A percentile compares a stretch with the other conserved stretches of the same genome.
These are phyloP conservation scores for Sinocyclocheilus maitianheensis DNA, from an alignment of 2,113 vertebrate genomes.

Conservation along the genomic window DNA sequence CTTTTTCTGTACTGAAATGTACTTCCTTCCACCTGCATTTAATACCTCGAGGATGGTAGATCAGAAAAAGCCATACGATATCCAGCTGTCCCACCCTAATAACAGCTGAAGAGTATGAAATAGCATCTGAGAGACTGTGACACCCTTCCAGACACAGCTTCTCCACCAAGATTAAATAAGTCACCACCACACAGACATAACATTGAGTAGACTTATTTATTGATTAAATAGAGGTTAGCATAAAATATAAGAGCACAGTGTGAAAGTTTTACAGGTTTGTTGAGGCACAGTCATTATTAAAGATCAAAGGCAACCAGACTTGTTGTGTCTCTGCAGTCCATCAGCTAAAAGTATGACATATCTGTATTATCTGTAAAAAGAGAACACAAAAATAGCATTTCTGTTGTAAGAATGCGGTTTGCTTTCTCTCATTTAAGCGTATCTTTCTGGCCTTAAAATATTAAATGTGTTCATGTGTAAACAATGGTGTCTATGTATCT, in stretches of 20 bases:
- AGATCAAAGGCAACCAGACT: conserved; percentile 67
- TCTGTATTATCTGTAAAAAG: conserved; percentile 75
- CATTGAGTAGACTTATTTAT: conserved; percentile 69
- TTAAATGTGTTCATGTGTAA: neutral
- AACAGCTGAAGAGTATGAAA: conserved; percentile 34
- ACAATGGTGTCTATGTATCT: neutral
- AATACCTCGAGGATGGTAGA: conserved; percentile 1
- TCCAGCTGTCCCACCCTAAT: conserved; percentile 17
- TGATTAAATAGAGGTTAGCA: conserved; percentile 64
- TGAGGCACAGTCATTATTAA: conserved; percentile 61
- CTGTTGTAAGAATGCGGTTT: conserved; percentile 62
- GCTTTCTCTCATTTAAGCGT: conserved; percentile 40
- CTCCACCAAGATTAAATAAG: conserved; percentile 56
- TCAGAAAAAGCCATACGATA: conserved; percentile 7
- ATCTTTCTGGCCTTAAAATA: conserved; percentile 35
- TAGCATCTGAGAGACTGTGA: neutral
- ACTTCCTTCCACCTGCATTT: conserved; percentile 28
- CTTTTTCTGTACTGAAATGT: neutral
- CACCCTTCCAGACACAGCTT: neutral
- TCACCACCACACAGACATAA: conserved; percentile 67
- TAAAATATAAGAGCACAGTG: conserved; percentile 64
- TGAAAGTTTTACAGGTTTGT: conserved; percentile 66
- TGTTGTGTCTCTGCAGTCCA: conserved; percentile 67
- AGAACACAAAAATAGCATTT: conserved; percentile 69
- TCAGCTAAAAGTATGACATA: conserved; percentile 79